phyloP scores from a whole-genome alignment of 2,113 vertebrate species.

The Callionymus lyra region DNA sequence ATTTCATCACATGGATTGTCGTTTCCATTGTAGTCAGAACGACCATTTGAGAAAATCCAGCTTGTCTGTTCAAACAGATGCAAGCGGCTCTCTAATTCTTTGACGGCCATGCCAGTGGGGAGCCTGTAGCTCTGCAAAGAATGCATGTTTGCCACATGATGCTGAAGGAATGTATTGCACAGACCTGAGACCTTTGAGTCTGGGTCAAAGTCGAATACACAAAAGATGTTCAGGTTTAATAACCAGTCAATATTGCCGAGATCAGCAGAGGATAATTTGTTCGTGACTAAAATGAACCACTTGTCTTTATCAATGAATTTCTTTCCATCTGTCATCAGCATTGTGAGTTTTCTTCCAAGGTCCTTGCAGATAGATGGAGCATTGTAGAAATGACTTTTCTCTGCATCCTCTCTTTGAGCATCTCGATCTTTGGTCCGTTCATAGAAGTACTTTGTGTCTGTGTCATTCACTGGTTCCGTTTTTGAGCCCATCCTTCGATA shows the following conservation, averaged over 20 bases:
- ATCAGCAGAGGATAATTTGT: slow-evolving; percentile 35
- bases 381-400: slow-evolving; percentile 15
- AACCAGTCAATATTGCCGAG: slow-evolving; percentile 55
- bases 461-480: slow-evolving; percentile 33
- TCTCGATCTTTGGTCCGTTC: slow-evolving; percentile 43
- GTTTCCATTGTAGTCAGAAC: slow-evolving; percentile 39
- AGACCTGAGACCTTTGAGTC: slow-evolving; percentile 56
- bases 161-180: slow-evolving; percentile 40
- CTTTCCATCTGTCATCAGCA: slow-evolving; percentile 56
- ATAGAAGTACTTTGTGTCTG: slow-evolving; percentile 28
- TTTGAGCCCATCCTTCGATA: slow-evolving; percentile 59
- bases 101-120: slow-evolving; percentile 19
- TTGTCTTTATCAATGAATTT: slow-evolving; percentile 54
- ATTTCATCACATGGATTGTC: slow-evolving; percentile 46
- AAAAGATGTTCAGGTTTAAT: slow-evolving; percentile 62
- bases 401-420: slow-evolving; percentile 50
- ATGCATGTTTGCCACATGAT: slow-evolving; percentile 41
- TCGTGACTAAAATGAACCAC: slow-evolving; percentile 61
- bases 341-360: slow-evolving; percentile 52
- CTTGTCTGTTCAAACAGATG: slow-evolving; percentile 53
- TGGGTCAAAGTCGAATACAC: slow-evolving; percentile 72
- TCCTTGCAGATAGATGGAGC: slow-evolving; percentile 24
- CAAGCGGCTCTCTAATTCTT: slow-evolving; percentile 12
- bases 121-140: slow-evolving; percentile 55
- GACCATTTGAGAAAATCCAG: slow-evolving; percentile 74